A percentile compares a stretch with the other conserved stretches of the same genome.
Evolutionary conservation across 2,113 vertebrate species (phyloP).

Genomic region (Psephotus haematonotus): DNA sequence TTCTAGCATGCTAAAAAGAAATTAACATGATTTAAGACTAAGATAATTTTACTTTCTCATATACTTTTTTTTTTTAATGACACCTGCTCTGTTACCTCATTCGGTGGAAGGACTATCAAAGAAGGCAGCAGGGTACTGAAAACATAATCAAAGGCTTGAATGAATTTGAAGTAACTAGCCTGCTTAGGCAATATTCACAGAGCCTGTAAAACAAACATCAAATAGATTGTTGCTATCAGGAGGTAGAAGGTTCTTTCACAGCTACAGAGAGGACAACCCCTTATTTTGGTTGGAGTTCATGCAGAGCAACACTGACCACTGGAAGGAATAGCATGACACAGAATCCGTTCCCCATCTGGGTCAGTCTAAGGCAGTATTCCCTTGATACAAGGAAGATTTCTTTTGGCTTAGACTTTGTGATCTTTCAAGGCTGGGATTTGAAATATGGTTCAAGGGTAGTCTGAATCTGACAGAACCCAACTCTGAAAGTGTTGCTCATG

Average conservation of each 20-base stretch:
- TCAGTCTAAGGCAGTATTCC: neutral
- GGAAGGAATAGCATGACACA: neutral
- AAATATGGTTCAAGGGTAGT: neutral
- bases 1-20: neutral
- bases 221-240: neutral
- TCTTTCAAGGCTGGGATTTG: neutral
- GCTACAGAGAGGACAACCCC: neutral
- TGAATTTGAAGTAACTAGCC: neutral
- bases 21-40: neutral
- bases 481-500: neutral
- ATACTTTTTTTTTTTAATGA: neutral
- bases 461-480: neutral
- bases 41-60: neutral
- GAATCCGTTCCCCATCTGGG: neutral
- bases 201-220: neutral
- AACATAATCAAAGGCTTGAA: neutral
- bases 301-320: neutral
- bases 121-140: neutral
- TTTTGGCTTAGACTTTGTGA: neutral
- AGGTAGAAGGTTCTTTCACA: neutral
- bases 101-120: neutral
- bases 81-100: neutral
- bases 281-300: neutral
- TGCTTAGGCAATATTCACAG: neutral
- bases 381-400: neutral